Evolutionary conservation across 2,888 invertebrate species (phyloP), one percentile per base, ranked within the genome.

Genomic region (Hesperia comma): DNA sequence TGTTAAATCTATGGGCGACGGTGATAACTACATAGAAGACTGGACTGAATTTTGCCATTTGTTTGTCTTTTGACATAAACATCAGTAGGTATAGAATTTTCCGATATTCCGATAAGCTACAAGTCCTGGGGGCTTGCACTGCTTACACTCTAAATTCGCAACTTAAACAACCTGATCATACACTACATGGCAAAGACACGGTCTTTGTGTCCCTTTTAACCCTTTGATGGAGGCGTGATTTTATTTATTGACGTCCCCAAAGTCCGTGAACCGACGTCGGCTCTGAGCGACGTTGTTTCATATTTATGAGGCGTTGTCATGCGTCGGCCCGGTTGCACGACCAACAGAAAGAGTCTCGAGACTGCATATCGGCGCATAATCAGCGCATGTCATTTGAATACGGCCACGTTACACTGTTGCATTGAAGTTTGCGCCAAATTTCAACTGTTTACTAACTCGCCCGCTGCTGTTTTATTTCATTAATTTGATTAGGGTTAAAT

Each of bases 321-420:
- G 19, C 49, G 32, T 40, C 26, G 54, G 54, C 54, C 61, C 40
- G 51, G 53, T 55, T 55, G 62, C 55, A 55, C 54, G 33, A 55
- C 43, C 43, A 19, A 55, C 33, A 55, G 55, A 62, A 62, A 51
- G 51, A 62, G 26, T 61, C 62, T 55, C 19, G 33, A 55, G 19
- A 55, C 55, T 63, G 54, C 61, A 62, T 63, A 63, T 61, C 61
- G 53, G 53, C 41, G 61, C 53, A 61, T 63, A 63, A 63, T 55
- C 55, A 7, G 32, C 63, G 43, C 63, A 43, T 55, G 46, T 41
- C 26, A 17, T 54, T 41, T 54, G 55, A 41, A 62, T 62, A 37
- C 61, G 19, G 46, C 43, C 33, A 17, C 14, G 46, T 15, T 63
- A 32, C 41, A 15, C 43, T 63, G 55, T 33, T 63, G 63, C 55